Percentiles rank a stretch among this genome's conserved stretches.
These are phyloP conservation scores for Aricia artaxerxes DNA, from an alignment of 2,888 invertebrate genomes.

Conservation along the genomic window DNA sequence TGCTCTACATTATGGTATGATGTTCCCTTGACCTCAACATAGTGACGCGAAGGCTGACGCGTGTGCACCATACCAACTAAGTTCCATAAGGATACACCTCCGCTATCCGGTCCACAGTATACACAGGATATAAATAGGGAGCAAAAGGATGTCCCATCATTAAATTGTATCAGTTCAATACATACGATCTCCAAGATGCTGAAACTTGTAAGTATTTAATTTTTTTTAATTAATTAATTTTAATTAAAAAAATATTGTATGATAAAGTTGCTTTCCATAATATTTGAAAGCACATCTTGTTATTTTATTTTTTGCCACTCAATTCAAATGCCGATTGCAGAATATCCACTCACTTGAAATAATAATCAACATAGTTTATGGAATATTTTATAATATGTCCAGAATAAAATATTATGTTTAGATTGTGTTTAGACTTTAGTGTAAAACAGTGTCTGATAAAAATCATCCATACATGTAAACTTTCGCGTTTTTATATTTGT, in stretches of 20 bases:
- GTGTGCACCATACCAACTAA: conserved; percentile 62
- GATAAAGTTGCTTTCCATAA: background rate
- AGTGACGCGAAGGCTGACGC: conserved; percentile 60
- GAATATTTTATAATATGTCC: too few species aligned
- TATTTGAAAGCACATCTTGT: background rate
- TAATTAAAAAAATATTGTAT: background rate
- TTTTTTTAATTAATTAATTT: conserved; percentile 28
- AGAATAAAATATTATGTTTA: too few species aligned
- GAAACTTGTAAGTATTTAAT: conserved; percentile 68
- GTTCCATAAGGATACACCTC: conserved; percentile 60
- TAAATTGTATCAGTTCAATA: conserved; percentile 37
- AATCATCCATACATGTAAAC: too few species aligned
- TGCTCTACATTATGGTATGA: conserved; percentile 31
- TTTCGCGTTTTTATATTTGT: too few species aligned
- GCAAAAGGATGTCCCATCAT: conserved; percentile 43
- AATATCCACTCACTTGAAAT: too few species aligned
- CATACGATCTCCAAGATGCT: conserved; percentile 60
- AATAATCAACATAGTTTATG: too few species aligned
- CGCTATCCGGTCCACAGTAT: conserved; percentile 59
- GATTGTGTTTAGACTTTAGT: too few species aligned
- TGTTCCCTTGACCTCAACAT: conserved; percentile 56
- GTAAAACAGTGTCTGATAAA: too few species aligned
- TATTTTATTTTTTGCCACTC: background rate
- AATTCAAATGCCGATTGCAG: too few species aligned
- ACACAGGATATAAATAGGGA: conserved; percentile 48